Conservation (phyloP, 2,888 invertebrate species). For the Euphydryas editha region DNA sequence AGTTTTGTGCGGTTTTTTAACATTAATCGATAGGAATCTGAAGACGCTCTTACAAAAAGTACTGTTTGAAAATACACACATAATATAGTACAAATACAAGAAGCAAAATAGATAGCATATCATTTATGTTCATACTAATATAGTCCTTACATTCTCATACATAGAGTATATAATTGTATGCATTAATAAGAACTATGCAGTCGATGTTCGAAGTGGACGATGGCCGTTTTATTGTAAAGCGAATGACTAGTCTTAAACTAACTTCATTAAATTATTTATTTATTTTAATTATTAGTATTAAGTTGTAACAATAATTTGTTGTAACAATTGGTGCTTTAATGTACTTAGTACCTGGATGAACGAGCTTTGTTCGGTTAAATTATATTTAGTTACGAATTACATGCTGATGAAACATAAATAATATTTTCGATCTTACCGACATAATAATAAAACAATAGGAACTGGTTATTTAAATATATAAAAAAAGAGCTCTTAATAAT, state of each 20-base stretch:
- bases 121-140: constrained; percentile 14
- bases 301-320: too few relatives aligned
- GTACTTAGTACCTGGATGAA: too few relatives aligned
- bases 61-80: constrained; percentile 15
- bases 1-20: neutral
- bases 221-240: constrained; percentile 42
- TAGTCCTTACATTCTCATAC: neutral
- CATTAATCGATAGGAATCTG: constrained; percentile 9
- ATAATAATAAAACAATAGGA: too few relatives aligned
- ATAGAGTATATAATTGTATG: constrained; percentile 24
- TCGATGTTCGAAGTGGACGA: constrained; percentile 41
- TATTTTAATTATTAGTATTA: too few relatives aligned
- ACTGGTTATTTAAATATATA: too few relatives aligned
- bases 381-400: too few relatives aligned
- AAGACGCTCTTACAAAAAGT: constrained; percentile 13
- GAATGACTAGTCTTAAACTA: constrained; percentile 27
- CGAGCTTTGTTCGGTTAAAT: too few relatives aligned
- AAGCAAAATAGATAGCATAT: constrained; percentile 17
- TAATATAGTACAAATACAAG: constrained; percentile 15
- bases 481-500: too few relatives aligned
- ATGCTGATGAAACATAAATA: too few relatives aligned
- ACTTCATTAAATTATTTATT: neutral
- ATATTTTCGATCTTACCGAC: too few relatives aligned
- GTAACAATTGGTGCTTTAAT: too few relatives aligned
- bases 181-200: constrained; percentile 16